Conservation (phyloP, 1,140 invertebrate species). For the Drosophila ogumai region DNA sequence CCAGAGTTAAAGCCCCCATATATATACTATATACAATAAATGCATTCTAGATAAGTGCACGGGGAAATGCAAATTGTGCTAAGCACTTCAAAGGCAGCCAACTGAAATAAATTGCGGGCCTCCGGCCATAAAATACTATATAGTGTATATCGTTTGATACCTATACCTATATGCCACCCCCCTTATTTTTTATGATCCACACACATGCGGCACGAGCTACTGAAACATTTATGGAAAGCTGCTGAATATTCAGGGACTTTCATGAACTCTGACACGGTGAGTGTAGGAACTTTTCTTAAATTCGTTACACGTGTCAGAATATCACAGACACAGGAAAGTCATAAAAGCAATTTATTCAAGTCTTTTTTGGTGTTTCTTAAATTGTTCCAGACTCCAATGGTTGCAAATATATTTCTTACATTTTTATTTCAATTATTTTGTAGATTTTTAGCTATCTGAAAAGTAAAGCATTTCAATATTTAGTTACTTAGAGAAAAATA, state of each 20-base stretch:
- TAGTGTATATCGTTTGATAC: conserved; percentile 10
- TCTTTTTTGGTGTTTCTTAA: neutral
- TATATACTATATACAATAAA: conserved; percentile 4
- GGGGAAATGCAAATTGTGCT: conserved; percentile 42
- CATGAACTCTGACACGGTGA: neutral
- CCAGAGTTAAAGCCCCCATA: conserved; percentile 19
- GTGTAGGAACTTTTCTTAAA: conserved; percentile 3
- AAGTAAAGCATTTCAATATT: neutral
- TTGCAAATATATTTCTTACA: neutral
- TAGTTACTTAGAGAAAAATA: no score
- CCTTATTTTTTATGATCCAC: conserved; percentile 37
- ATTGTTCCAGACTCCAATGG: neutral
- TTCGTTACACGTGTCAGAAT: neutral
- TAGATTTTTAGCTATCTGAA: neutral
- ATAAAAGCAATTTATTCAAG: neutral
- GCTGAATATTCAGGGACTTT: conserved; percentile 1
- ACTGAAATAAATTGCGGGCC: conserved; percentile 38
- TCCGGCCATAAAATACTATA: conserved; percentile 33
- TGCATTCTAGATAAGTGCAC: conserved; percentile 30
- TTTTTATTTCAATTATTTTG: neutral
- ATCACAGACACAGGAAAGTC: neutral
- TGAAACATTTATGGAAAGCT: conserved; percentile 22
- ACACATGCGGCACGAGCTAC: conserved; percentile 12
- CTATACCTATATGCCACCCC: conserved; percentile 3
- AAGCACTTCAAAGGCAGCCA: conserved; percentile 16